These are phyloP conservation scores for Cydia splendana DNA, from an alignment of 1,140 invertebrate genomes.

Conservation along the genomic window DNA sequence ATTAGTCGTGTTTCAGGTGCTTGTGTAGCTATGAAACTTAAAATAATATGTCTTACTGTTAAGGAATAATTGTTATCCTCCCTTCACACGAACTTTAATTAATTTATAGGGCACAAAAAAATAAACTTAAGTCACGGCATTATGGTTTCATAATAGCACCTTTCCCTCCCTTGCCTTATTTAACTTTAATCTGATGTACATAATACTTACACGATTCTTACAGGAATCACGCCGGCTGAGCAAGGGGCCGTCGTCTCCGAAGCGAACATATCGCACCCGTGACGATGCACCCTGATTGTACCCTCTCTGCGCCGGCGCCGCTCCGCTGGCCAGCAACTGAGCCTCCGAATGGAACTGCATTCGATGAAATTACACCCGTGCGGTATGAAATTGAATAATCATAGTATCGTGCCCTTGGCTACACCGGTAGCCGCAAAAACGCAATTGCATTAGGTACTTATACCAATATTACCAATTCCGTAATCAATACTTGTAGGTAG, in stretches of 20 bases:
- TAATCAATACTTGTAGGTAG: no score
- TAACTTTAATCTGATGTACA: neutral
- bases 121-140: neutral
- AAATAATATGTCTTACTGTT: no score
- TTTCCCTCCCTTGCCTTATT: neutral
- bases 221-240: constrained; percentile 43
- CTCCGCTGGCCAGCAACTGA: constrained; percentile 4
- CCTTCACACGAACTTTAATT: no score
- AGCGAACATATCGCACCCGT: constrained; percentile 50
- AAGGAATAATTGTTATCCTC: no score
- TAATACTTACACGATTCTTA: constrained; percentile 3
- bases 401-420: neutral
- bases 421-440: neutral
- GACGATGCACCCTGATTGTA: constrained; percentile 1
- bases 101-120: no score
- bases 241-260: constrained; percentile 34
- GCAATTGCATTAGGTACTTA: no score
- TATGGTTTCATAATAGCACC: neutral
- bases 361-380: neutral
- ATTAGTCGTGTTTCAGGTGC: no score
- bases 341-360: neutral
- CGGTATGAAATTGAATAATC: neutral
- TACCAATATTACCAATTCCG: no score
- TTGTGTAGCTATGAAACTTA: no score
- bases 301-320: neutral